A percentile compares a stretch with the other conserved stretches of the same genome.
Evolutionary conservation across 2,113 vertebrate genomes (phyloP).

Genomic region (Gambusia holbrooki): DNA sequence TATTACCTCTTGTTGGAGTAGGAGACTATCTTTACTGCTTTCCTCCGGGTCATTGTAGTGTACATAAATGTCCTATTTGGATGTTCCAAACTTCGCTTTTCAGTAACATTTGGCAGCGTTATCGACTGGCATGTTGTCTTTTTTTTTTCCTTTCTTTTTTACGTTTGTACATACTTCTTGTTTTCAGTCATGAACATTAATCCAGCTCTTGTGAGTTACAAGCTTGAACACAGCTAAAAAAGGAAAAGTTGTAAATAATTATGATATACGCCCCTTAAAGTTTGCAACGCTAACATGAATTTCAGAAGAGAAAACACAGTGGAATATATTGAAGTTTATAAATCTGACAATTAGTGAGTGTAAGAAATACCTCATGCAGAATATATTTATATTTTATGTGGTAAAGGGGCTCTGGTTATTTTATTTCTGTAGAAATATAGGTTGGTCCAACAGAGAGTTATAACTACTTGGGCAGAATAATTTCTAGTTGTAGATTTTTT

Average conservation of each 20-base stretch:
- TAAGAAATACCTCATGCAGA: constrained; percentile 26
- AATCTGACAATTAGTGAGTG: constrained; percentile 1
- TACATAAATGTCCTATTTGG: neutral
- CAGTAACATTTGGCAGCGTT: neutral
- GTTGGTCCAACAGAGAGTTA: constrained; percentile 35
- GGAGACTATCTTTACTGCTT: neutral
- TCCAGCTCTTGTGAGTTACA: neutral
- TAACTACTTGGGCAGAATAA: constrained; percentile 42
- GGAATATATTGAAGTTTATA: constrained; percentile 12
- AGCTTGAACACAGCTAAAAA: neutral
- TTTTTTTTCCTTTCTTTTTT: neutral
- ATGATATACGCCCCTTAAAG: neutral
- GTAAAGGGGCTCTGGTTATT: constrained; percentile 45
- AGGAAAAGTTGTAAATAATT: neutral
- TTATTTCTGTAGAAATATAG: constrained; percentile 44
- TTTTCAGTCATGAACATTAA: neutral
- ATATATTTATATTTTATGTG: constrained; percentile 32
- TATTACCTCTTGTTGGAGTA: too few relatives aligned
- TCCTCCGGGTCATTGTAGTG: neutral
- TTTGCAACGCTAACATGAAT: constrained; percentile 8
- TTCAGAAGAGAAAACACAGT: neutral
- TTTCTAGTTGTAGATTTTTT: constrained; percentile 61
- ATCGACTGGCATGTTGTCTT: neutral
- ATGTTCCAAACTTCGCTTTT: neutral
- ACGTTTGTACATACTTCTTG: neutral